phyloP scores from a whole-genome alignment of 2,113 vertebrate genomes.

The Mormoops blainvillei region DNA sequence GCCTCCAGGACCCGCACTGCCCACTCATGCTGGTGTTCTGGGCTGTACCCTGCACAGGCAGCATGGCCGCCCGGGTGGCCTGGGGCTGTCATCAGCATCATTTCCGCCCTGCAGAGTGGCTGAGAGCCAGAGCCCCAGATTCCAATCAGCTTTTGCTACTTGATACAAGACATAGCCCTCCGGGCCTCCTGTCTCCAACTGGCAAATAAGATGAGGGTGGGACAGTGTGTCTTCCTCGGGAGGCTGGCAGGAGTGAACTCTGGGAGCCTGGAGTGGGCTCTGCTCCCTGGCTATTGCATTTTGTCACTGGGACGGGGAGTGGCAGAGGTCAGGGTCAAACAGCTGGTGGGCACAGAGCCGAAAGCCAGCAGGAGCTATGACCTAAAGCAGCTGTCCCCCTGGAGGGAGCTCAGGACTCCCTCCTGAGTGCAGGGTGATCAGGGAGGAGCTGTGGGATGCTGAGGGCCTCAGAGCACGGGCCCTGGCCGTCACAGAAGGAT shows the following conservation, averaged over 20 bases:
- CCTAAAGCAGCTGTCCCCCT: fast-evolving
- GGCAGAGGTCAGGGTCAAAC: neutral
- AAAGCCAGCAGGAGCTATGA: fast-evolving
- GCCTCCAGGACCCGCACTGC: fast-evolving
- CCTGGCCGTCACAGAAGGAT: fast-evolving
- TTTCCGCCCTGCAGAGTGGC: fast-evolving
- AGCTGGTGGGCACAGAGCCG: neutral
- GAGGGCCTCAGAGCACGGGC: fast-evolving
- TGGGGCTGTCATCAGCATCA: fast-evolving
- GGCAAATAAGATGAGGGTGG: neutral
- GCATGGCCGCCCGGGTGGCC: neutral
- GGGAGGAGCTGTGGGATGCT: neutral
- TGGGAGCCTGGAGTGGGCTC: fast-evolving
- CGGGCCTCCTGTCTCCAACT: no score
- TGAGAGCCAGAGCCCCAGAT: neutral
- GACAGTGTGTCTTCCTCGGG: neutral
- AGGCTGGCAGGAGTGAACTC: no score
- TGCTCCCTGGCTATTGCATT: no score
- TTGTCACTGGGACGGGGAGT: neutral
- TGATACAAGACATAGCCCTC: neutral
- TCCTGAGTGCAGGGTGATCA: fast-evolving
- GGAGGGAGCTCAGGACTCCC: neutral
- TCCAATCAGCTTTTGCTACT: no score
- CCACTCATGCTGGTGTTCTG: fast-evolving
- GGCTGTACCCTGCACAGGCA: fast-evolving